Conservation (phyloP, 37 sponge, comb jelly and placozoan species). For the Cliona cf. orientalis region DNA sequence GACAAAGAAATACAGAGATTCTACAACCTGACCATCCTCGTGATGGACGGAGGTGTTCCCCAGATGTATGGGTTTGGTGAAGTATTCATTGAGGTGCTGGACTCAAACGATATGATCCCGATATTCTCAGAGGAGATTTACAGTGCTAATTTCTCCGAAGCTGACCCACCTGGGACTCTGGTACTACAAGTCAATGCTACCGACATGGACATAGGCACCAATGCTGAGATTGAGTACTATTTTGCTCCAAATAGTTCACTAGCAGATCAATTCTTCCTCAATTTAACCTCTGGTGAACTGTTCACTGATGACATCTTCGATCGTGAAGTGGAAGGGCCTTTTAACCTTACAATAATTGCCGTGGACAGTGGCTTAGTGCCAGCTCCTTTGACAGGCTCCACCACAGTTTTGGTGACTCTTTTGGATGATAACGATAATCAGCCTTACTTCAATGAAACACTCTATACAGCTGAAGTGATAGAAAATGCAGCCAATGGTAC, state of each 20-base stretch:
- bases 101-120: constrained; percentile 68
- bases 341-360: constrained; percentile 51
- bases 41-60: constrained; percentile 57
- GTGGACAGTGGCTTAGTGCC: constrained; percentile 62
- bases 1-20: constrained; percentile 50
- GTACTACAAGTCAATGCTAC: constrained; percentile 55
- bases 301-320: constrained; percentile 54
- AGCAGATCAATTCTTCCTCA: constrained; percentile 30
- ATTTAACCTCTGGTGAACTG: constrained; percentile 40
- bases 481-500: constrained; percentile 66
- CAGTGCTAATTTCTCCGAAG: constrained; percentile 51
- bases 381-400: constrained; percentile 27
- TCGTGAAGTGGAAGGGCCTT: constrained; percentile 44
- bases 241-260: constrained; percentile 28
- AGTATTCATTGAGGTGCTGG: constrained; percentile 45
- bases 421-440: constrained; percentile 60
- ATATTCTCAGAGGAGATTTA: constrained; percentile 41
- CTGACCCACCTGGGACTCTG: constrained; percentile 19
- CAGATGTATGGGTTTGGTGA: constrained; percentile 31
- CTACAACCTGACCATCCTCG: constrained; percentile 59
- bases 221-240: constrained; percentile 48
- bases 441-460: constrained; percentile 38
- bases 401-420: constrained; percentile 34
- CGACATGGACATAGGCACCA: constrained; percentile 71
- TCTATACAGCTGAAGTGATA: constrained; percentile 31